phyloP scores from a whole-genome alignment of 2,888 invertebrate genomes.

The Lordiphosa andalusiaca region DNA sequence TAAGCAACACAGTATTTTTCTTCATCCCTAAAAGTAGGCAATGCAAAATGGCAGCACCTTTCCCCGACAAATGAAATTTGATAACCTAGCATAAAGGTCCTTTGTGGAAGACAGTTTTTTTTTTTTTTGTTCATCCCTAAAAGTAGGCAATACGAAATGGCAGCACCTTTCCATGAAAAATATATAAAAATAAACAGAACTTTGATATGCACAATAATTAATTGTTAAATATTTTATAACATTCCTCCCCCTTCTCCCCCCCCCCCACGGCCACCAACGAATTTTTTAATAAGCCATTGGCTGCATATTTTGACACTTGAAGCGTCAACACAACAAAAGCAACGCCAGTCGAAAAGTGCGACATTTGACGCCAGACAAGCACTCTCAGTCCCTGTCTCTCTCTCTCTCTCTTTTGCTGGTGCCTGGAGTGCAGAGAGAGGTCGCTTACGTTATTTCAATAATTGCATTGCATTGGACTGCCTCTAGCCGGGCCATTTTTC shows the following conservation, averaged over 20 bases:
- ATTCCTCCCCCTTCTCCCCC: constrained; percentile 13
- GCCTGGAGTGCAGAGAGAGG: not conserved
- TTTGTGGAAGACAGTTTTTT: too few species aligned
- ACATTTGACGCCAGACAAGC: constrained; percentile 69
- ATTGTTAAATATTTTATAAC: constrained; percentile 41
- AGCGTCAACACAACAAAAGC: constrained; percentile 38
- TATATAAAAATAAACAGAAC: not conserved
- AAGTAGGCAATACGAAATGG: too few species aligned
- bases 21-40: too few species aligned
- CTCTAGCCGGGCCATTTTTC: constrained; percentile 64
- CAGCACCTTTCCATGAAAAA: too few species aligned
- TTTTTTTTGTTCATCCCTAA: too few species aligned
- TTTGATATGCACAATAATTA: constrained; percentile 30
- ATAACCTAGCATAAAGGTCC: too few species aligned
- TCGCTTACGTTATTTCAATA: constrained; percentile 59
- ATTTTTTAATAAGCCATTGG: constrained; percentile 60
- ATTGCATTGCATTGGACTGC: constrained; percentile 52
- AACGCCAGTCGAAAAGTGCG: constrained; percentile 58
- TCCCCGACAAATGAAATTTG: too few species aligned
- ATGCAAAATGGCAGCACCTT: too few species aligned
- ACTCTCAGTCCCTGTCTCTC: not conserved
- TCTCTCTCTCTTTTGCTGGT: not conserved
- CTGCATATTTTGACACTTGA: constrained; percentile 76
- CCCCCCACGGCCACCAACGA: constrained; percentile 7
- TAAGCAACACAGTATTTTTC: too few species aligned